These are phyloP conservation scores for Siniperca chuatsi DNA, from an alignment of 2,113 vertebrate species.

Conservation along the genomic window DNA sequence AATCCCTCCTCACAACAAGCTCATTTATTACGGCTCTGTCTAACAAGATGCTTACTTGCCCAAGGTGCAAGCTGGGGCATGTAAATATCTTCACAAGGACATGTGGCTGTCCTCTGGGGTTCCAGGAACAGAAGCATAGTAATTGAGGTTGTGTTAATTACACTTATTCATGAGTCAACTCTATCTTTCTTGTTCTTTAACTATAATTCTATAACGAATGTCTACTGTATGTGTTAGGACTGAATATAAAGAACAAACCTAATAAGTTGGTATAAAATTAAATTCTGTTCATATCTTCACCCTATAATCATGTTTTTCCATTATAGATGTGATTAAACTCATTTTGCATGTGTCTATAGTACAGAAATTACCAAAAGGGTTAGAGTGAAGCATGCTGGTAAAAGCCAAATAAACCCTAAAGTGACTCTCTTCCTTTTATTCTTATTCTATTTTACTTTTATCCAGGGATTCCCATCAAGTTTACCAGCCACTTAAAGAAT, in stretches of 20 bases:
- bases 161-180: slow-evolving; percentile 47
- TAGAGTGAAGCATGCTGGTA: background rate
- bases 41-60: slow-evolving; percentile 72
- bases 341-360: background rate
- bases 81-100: slow-evolving; percentile 73
- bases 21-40: slow-evolving; percentile 65
- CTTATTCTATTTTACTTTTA: background rate
- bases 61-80: slow-evolving; percentile 58
- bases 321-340: background rate
- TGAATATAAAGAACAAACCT: slow-evolving; percentile 1
- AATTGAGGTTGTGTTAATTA: slow-evolving; percentile 66
- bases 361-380: background rate
- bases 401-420: slow-evolving; percentile 5
- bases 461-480: slow-evolving; percentile 77
- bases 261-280: background rate
- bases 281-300: background rate
- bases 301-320: background rate
- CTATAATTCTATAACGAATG: background rate
- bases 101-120: slow-evolving; percentile 59
- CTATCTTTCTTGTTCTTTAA: slow-evolving; percentile 20
- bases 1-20: slow-evolving; percentile 75
- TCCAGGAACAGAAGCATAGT: slow-evolving; percentile 41
- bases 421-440: background rate
- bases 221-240: background rate
- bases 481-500: slow-evolving; percentile 79